These are phyloP conservation scores for Oryzias woworae DNA, from an alignment of 2,113 vertebrate species.

Conservation along the genomic window DNA sequence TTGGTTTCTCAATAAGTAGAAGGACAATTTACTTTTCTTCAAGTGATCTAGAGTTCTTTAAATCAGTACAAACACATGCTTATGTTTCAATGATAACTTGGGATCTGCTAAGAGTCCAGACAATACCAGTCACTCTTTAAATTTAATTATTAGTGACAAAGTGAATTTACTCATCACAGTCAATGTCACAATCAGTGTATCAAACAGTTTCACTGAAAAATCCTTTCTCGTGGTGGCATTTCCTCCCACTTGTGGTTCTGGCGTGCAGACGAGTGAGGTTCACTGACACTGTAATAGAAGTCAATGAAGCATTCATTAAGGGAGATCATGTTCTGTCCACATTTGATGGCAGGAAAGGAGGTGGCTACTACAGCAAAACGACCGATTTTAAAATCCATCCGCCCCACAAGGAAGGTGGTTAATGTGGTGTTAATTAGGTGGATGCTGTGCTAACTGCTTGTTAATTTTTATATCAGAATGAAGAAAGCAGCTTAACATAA, in stretches of 20 bases:
- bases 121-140: constrained; percentile 20
- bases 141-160: too few relatives aligned
- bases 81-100: constrained; percentile 39
- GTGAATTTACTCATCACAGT: too few relatives aligned
- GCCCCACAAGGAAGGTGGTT: constrained; percentile 37
- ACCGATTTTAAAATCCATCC: constrained; percentile 47
- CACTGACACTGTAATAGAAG: constrained; percentile 63
- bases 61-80: constrained; percentile 21
- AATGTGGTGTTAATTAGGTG: constrained; percentile 63
- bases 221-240: constrained; percentile 6
- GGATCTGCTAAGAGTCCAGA: constrained; percentile 23
- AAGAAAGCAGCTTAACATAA: too few relatives aligned
- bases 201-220: not conserved
- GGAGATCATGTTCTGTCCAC: constrained; percentile 48
- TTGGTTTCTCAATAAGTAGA: too few relatives aligned
- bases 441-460: constrained; percentile 25
- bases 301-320: constrained; percentile 66
- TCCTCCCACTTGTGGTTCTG: constrained; percentile 33
- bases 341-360: constrained; percentile 39
- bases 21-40: constrained; percentile 3
- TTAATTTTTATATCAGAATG: too few relatives aligned
- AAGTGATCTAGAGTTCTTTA: constrained; percentile 13
- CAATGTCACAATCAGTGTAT: too few relatives aligned
- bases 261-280: constrained; percentile 38
- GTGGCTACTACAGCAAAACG: constrained; percentile 59